Evolutionary conservation across 2,113 vertebrate genomes (phyloP).

Genomic region (Isurus oxyrinchus): DNA sequence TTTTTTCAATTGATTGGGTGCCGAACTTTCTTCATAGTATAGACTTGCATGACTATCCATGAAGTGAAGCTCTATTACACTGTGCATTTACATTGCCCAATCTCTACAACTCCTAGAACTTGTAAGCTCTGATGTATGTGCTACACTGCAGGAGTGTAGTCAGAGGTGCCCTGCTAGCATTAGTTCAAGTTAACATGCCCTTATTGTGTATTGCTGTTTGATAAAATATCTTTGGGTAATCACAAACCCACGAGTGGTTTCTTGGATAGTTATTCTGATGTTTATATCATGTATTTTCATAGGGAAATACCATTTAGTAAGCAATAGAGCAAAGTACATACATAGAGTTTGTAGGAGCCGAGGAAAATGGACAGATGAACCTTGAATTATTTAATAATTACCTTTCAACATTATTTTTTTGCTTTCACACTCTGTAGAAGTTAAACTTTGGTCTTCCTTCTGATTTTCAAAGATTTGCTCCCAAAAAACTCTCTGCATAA

Average conservation of each 20-base stretch:
- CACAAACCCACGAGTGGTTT: not conserved
- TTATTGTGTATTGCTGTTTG: not conserved
- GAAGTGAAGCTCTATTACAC: not conserved
- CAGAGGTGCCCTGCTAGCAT: not conserved
- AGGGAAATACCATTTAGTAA: not conserved
- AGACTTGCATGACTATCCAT: not conserved
- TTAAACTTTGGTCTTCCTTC: not conserved
- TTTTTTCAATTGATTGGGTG: not conserved
- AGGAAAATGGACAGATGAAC: not conserved
- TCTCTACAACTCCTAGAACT: not conserved
- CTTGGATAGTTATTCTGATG: not conserved
- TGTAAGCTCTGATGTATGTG: not conserved
- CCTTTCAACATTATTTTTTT: conserved; percentile 9
- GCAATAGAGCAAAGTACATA: not conserved
- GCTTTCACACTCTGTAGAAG: not conserved
- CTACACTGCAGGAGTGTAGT: not conserved
- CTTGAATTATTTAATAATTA: conserved; percentile 23
- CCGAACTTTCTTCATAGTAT: not conserved
- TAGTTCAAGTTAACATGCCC: not conserved
- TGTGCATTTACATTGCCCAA: not conserved
- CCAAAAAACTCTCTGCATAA: not conserved
- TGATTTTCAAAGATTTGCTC: not conserved
- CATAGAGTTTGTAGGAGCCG: not conserved
- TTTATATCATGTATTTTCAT: not conserved
- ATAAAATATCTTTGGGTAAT: not conserved